Evolutionary conservation across 92 coral and sea anemone species (phyloP).

Genomic region (Hydrozoanthus gracilis): DNA sequence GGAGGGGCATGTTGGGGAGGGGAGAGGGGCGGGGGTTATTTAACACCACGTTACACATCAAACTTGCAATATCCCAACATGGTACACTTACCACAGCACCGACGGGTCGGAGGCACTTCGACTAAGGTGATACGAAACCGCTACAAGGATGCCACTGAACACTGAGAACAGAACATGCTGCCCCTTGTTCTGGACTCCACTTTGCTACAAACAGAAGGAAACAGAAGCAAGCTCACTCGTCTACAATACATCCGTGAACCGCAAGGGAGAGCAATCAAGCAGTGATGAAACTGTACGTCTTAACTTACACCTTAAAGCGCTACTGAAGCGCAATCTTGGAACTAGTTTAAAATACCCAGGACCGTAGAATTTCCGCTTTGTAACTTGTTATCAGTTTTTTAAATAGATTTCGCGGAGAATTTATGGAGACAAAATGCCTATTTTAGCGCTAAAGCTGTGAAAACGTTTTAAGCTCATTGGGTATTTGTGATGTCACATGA

Average conservation of each 20-base stretch:
- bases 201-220: constrained; percentile 46
- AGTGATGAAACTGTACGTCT: background rate
- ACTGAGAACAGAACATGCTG: constrained; percentile 92
- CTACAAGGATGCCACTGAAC: constrained; percentile 93
- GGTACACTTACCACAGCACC: constrained; percentile 72
- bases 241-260: background rate
- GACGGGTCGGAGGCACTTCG: constrained; percentile 95
- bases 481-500: too few relatives aligned
- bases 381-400: too few relatives aligned
- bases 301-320: too few relatives aligned
- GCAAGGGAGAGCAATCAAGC: background rate
- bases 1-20: too few relatives aligned
- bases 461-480: too few relatives aligned
- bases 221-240: background rate
- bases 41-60: background rate
- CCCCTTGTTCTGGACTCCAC: constrained; percentile 60
- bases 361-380: too few relatives aligned
- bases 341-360: too few relatives aligned
- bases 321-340: too few relatives aligned
- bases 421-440: too few relatives aligned
- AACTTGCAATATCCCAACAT: background rate
- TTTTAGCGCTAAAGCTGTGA: too few relatives aligned
- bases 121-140: constrained; percentile 90
- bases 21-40: too few relatives aligned
- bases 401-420: too few relatives aligned